Conservation (phyloP, 2,113 vertebrate species). For the Indicator maculatus region DNA sequence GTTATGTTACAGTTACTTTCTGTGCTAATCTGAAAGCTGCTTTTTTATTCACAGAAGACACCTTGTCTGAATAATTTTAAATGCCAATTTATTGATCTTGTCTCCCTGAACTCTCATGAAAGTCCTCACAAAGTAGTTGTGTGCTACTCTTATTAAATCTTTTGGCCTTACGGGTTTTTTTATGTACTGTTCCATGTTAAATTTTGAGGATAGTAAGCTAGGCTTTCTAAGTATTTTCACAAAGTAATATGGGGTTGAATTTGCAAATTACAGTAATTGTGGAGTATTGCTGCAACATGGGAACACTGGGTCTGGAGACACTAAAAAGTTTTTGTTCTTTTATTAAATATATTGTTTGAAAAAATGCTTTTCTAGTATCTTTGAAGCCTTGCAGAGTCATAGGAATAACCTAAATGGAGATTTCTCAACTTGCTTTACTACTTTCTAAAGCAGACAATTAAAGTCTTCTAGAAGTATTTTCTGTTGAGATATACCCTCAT, state of each 20-base stretch:
- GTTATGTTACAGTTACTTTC: background rate
- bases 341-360: background rate
- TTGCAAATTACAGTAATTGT: background rate
- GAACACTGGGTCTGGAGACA: background rate
- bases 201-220: background rate
- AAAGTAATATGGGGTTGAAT: background rate
- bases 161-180: background rate
- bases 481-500: background rate
- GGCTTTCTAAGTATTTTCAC: background rate
- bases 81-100: background rate
- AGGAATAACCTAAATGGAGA: background rate
- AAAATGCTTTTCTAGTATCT: background rate
- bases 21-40: background rate
- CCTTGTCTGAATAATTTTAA: conserved; percentile 11
- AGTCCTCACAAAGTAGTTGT: background rate
- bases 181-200: background rate
- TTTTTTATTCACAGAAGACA: background rate
- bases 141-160: conserved; percentile 5
- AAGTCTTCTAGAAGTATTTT: background rate
- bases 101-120: conserved; percentile 16
- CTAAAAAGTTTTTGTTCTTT: background rate
- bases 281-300: background rate
- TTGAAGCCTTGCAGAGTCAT: background rate
- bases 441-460: background rate
- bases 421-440: background rate